Evolutionary conservation across 2,113 vertebrate genomes (phyloP).

Genomic region (Silurus meridionalis): DNA sequence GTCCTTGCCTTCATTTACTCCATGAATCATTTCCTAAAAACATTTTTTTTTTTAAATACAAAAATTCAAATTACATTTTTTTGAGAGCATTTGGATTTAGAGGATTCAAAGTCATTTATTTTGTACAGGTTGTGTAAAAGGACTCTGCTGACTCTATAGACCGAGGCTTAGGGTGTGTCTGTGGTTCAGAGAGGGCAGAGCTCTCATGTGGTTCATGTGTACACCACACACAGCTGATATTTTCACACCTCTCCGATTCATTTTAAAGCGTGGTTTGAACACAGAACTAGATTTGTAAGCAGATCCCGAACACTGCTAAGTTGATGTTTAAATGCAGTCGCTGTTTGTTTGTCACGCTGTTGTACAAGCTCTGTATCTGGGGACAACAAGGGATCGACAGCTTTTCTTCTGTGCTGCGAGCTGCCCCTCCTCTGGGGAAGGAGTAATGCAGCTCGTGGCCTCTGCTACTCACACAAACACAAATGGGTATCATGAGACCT

Average conservation of each 20-base stretch:
- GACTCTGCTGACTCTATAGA: background rate
- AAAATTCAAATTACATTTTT: background rate
- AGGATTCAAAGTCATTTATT: background rate
- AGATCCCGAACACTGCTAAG: background rate
- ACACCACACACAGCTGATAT: conserved; percentile 5
- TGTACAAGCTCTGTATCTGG: conserved; percentile 1
- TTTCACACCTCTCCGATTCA: background rate
- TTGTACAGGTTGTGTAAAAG: background rate
- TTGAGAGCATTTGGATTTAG: background rate
- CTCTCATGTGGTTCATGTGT: conserved; percentile 18
- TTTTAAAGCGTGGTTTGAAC: conserved; percentile 5
- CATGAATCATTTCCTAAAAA: background rate
- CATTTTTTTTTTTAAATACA: background rate
- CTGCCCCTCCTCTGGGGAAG: conserved; percentile 1
- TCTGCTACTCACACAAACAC: conserved; percentile 6
- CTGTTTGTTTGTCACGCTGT: conserved; percentile 11
- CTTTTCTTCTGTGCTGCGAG: conserved; percentile 15
- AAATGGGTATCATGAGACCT: conserved; percentile 10
- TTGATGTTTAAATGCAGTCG: background rate
- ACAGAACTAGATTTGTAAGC: background rate
- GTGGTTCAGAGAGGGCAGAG: background rate
- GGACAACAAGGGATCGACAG: background rate
- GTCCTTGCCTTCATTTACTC: background rate
- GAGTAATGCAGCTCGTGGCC: background rate
- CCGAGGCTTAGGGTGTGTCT: background rate